Evolutionary conservation across 1,140 invertebrate species (phyloP), one percentile per base, ranked within the genome.

Genomic region (Drosophila ironensis): DNA sequence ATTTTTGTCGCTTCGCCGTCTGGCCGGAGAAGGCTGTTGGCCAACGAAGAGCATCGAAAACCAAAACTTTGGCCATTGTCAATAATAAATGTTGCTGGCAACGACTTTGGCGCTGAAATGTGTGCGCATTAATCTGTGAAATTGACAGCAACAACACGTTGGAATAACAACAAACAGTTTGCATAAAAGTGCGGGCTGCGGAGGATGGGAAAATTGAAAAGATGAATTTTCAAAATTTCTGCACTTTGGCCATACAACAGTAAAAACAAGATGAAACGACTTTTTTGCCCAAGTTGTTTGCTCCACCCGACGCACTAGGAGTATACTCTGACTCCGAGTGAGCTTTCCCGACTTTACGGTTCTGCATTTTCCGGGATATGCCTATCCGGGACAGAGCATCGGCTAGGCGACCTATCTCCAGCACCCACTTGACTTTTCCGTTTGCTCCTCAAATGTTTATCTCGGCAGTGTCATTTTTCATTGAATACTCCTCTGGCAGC

Each of bases 81-180:
- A 82, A 82, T 76, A 81, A 81, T 81, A 82, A 82, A 82, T 82
- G 71, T 72, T 54, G 42, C 72, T 82, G 60, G 37, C 30, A 46
- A 56, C 57, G 33, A 56, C 57, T 63, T 60, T 67, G 59, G 59
- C 74, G 61, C 52, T 56, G 53, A 77, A 77, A 72, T 77, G 73
- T 59, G 51, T 51, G 68, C 73, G 74, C 76, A 81, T 81, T 81
- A 81, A 81, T 82, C 76, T 81, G 76, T 81, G 67, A 81, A 81
- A 81, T 81, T 81, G 76, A 81, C 76, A 81, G 76, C 67, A 70
- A 27, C 22, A 54, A 45, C 48, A 40, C 33, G 30, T n/a, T n/a
- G n/a, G n/a, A n/a, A n/a, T n/a, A n/a, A 7, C 22, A 51, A n/a
- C n/a, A 22, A 22, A 5, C 2, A 25, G 25, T 54, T 54, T 67